Percentiles rank a stretch among this genome's conserved stretches.
Evolutionary conservation across 2,888 invertebrate genomes (phyloP).

Genomic region (Euspilapteryx auroguttella): DNA sequence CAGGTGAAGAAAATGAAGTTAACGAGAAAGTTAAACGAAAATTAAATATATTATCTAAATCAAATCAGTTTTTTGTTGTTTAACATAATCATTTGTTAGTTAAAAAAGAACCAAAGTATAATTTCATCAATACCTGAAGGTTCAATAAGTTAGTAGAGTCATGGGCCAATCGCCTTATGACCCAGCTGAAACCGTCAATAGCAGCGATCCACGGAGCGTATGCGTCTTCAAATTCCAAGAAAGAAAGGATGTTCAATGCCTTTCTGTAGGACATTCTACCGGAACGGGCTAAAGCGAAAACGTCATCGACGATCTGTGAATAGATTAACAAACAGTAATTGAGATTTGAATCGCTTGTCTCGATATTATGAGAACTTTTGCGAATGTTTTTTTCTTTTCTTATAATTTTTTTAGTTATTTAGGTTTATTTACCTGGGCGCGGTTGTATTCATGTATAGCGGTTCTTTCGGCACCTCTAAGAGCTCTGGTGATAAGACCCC

Average conservation of each 20-base stretch:
- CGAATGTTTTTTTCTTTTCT: no score
- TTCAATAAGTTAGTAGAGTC: constrained; percentile 15
- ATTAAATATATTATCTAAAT: no score
- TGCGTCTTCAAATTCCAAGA: constrained; percentile 63
- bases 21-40: no score
- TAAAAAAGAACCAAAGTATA: no score
- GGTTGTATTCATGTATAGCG: constrained; percentile 62
- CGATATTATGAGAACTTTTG: no score
- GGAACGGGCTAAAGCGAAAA: constrained; percentile 60
- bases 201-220: constrained; percentile 73
- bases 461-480: constrained; percentile 33
- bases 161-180: constrained; percentile 39
- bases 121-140: constrained; percentile 31
- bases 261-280: constrained; percentile 43
- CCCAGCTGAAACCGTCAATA: constrained; percentile 44
- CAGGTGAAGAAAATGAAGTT: no score
- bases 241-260: constrained; percentile 59
- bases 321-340: no score
- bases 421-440: constrained; percentile 74
- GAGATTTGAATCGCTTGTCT: no score
- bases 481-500: constrained; percentile 54
- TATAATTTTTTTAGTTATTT: no score
- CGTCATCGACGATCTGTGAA: constrained; percentile 65
- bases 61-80: no score
- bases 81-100: no score